Evolutionary conservation across 2,113 vertebrate genomes (phyloP).

Genomic region (Scomber colias): DNA sequence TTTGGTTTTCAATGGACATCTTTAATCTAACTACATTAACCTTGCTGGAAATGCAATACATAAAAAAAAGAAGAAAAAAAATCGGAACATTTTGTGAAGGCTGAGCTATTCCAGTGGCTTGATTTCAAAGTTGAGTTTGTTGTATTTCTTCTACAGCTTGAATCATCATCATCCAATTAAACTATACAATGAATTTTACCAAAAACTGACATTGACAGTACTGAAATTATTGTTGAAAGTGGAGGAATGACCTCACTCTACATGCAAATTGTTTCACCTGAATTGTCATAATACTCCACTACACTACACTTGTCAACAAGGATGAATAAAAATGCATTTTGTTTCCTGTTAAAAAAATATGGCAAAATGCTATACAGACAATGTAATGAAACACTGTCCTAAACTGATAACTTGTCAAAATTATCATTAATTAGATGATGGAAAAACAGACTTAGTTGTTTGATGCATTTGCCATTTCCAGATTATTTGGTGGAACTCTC

Average conservation of each 20-base stretch:
- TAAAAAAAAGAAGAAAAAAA: too few species aligned
- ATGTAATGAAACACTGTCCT: background rate
- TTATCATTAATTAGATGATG: background rate
- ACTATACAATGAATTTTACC: background rate
- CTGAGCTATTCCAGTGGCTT: background rate
- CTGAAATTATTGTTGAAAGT: background rate
- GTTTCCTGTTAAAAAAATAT: conserved; percentile 36
- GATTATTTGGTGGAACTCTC: too few species aligned
- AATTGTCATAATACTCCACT: background rate
- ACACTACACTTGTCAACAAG: background rate
- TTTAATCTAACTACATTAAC: background rate
- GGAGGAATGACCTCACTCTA: background rate
- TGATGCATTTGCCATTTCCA: background rate
- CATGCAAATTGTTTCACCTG: background rate
- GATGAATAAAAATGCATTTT: background rate
- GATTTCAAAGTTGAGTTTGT: background rate
- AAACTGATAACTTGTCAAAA: background rate
- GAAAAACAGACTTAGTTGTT: background rate
- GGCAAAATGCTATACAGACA: conserved; percentile 33
- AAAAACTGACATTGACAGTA: background rate
- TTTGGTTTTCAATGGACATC: conserved; percentile 37
- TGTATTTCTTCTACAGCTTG: background rate
- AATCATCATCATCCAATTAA: background rate
- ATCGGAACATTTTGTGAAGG: background rate
- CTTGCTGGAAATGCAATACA: background rate